phyloP scores from a whole-genome alignment of 1,140 invertebrate genomes.

The Heliconius eleuchia region DNA sequence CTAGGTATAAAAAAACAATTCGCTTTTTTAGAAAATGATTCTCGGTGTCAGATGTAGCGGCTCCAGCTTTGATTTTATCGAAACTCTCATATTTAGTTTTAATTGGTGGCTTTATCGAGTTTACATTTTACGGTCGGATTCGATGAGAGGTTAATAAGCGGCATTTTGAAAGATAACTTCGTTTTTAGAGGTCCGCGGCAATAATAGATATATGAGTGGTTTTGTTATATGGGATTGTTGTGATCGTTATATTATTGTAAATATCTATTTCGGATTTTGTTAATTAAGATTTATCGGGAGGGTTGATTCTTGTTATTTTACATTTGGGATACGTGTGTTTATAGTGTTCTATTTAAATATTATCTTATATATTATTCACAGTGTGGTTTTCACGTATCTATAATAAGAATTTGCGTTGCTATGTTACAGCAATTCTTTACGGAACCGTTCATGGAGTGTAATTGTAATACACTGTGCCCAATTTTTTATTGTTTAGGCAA shows the following conservation, averaged over 20 bases:
- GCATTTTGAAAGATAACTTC: conserved; percentile 78
- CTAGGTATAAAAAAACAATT: conserved; percentile 70
- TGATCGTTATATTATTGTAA: conserved; percentile 48
- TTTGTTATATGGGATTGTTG: conserved; percentile 44
- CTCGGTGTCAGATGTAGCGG: conserved; percentile 78
- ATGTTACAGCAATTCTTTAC: conserved; percentile 69
- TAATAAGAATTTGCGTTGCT: conserved; percentile 48
- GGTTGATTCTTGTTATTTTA: conserved; percentile 16
- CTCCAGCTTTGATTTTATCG: conserved; percentile 76
- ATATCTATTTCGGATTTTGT: conserved; percentile 46
- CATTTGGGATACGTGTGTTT: conserved; percentile 10
- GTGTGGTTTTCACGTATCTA: background rate
- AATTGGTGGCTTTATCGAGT: conserved; percentile 81
- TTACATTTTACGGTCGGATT: conserved; percentile 81
- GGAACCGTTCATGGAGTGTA: conserved; percentile 73
- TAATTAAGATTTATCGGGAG: conserved; percentile 45
- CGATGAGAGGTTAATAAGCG: conserved; percentile 81
- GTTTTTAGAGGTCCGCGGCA: conserved; percentile 71
- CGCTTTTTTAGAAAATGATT: conserved; percentile 72
- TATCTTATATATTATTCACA: background rate
- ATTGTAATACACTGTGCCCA: conserved; percentile 77
- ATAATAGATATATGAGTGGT: conserved; percentile 42
- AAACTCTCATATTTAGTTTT: conserved; percentile 81
- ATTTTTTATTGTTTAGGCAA: conserved; percentile 80
- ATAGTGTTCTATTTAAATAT: conserved; percentile 1